Percentiles rank a stretch among this genome's conserved stretches.
Evolutionary conservation across 1,140 invertebrate species (phyloP).

Genomic region (Nixonia krombeini): DNA sequence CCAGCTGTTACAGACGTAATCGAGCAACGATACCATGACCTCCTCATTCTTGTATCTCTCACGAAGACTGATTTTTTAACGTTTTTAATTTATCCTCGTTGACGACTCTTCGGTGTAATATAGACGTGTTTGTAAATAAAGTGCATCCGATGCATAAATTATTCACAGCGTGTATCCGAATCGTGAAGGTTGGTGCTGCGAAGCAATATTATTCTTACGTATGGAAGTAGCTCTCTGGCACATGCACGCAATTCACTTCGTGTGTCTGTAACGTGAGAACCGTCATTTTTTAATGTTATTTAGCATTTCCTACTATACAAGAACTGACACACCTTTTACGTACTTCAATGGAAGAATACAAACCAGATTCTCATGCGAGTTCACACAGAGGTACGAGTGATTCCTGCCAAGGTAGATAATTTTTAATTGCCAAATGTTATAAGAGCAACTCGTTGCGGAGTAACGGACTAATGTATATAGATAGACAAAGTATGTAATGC

Average conservation of each 20-base stretch:
- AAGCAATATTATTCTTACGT: constrained; percentile 31
- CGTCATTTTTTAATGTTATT: constrained; percentile 22
- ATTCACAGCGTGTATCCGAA: constrained; percentile 30
- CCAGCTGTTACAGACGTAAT: constrained; percentile 24
- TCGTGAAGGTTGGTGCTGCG: constrained; percentile 16
- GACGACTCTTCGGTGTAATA: constrained; percentile 36
- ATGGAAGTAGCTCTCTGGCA: constrained; percentile 17
- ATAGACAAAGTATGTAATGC: constrained; percentile 58
- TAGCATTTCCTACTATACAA: constrained; percentile 19
- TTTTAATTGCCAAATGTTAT: constrained; percentile 60
- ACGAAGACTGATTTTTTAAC: constrained; percentile 66
- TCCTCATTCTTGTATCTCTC: constrained; percentile 52
- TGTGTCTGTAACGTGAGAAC: constrained; percentile 17
- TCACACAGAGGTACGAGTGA: constrained; percentile 51
- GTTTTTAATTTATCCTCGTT: constrained; percentile 28
- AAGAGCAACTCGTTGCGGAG: constrained; percentile 31
- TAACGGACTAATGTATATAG: constrained; percentile 62
- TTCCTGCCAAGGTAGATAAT: constrained; percentile 61
- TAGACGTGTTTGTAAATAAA: constrained; percentile 47
- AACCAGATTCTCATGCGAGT: constrained; percentile 6
- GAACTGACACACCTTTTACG: constrained; percentile 18
- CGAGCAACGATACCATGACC: constrained; percentile 57
- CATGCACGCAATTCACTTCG: constrained; percentile 23
- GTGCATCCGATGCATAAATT: constrained; percentile 23
- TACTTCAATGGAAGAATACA: constrained; percentile 18